These are phyloP conservation scores for Thalassophryne amazonica DNA, from an alignment of 2,797 vertebrate species.

Conservation along the genomic window DNA sequence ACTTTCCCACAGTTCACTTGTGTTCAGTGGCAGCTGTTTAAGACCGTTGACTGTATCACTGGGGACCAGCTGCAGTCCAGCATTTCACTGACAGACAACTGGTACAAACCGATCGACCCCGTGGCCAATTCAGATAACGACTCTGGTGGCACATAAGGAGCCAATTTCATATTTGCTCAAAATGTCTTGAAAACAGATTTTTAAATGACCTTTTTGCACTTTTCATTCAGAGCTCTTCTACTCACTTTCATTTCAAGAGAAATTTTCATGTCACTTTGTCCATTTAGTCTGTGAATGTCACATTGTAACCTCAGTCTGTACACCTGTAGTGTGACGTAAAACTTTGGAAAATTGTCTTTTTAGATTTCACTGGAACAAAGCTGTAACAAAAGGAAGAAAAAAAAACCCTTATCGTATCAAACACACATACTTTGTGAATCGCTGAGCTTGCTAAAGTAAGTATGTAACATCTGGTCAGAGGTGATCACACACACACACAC, in stretches of 20 bases:
- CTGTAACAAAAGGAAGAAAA: not conserved
- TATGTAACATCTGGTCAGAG: not conserved
- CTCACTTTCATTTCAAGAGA: not conserved
- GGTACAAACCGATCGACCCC: slow-evolving; percentile 22
- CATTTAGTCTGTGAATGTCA: not conserved
- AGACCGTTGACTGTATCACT: slow-evolving; percentile 26
- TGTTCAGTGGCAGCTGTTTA: slow-evolving; percentile 48
- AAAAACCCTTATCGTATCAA: slow-evolving; percentile 3
- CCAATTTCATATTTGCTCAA: too few species aligned
- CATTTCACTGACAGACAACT: slow-evolving; percentile 40
- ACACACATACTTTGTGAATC: not conserved
- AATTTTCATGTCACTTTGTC: not conserved
- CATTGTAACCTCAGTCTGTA: not conserved
- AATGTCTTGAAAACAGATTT: too few species aligned
- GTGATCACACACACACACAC: not conserved
- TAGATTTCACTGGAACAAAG: not conserved
- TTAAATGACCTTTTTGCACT: not conserved
- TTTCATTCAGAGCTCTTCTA: not conserved
- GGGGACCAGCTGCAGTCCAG: slow-evolving; percentile 59
- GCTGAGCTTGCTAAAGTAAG: not conserved
- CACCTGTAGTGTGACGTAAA: too few species aligned
- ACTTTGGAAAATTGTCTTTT: too few species aligned
- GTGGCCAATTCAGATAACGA: slow-evolving; percentile 37
- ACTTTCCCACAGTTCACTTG: slow-evolving; percentile 38
- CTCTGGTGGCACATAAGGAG: slow-evolving; percentile 8